Conservation (phyloP, 2,113 vertebrate species). For the Solea senegalensis region DNA sequence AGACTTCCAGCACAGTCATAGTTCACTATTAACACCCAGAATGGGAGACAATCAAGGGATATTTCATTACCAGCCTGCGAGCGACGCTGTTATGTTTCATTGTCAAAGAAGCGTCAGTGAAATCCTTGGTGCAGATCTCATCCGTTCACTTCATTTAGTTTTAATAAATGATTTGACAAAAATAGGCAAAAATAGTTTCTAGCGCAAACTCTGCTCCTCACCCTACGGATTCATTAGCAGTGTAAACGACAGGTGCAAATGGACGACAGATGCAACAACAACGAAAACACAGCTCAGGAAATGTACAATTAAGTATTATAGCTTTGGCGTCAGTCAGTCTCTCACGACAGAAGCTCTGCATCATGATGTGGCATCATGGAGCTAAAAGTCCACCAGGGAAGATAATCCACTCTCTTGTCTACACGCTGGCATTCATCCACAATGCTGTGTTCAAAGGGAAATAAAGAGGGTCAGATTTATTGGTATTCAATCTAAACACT, state of each 20-base stretch:
- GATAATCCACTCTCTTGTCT: conserved; percentile 52
- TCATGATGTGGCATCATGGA: conserved; percentile 28
- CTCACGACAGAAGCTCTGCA: conserved; percentile 25
- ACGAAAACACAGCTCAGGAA: neutral
- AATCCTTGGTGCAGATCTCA: conserved; percentile 25
- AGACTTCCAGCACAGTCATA: conserved; percentile 15
- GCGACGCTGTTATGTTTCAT: conserved; percentile 23
- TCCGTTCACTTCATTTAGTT: neutral
- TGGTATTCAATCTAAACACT: conserved; percentile 59
- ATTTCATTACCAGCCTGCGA: conserved; percentile 47
- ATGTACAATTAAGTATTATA: conserved; percentile 20
- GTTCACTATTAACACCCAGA: conserved; percentile 29
- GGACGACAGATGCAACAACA: too few species aligned
- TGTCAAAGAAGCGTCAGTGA: conserved; percentile 15
- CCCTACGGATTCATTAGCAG: neutral
- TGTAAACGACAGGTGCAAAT: too few species aligned
- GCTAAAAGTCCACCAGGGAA: conserved; percentile 40
- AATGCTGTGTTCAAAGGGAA: conserved; percentile 34
- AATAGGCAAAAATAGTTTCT: too few species aligned
- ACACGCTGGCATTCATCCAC: conserved; percentile 31
- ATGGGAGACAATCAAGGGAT: conserved; percentile 50
- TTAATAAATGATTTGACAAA: too few species aligned
- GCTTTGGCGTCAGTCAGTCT: conserved; percentile 45
- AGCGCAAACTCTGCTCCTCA: too few species aligned
- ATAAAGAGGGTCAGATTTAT: conserved; percentile 49